Evolutionary conservation across 2,113 vertebrate species (phyloP).

Genomic region (Sinocyclocheilus maitianheensis): DNA sequence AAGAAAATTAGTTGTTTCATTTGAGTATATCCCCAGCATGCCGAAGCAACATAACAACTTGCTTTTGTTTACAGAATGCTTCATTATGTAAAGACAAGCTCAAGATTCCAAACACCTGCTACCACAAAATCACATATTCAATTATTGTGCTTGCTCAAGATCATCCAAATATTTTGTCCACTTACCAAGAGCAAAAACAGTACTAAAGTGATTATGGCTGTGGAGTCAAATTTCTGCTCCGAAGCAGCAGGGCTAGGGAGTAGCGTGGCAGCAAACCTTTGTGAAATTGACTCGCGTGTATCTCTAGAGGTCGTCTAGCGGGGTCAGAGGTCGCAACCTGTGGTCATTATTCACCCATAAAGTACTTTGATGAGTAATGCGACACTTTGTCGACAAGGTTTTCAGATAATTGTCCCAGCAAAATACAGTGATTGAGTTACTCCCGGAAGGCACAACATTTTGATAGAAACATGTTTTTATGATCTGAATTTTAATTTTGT

Average conservation of each 20-base stretch:
- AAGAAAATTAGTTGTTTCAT: constrained; percentile 83
- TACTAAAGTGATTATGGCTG: constrained; percentile 80
- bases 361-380: constrained; percentile 81
- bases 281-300: constrained; percentile 73
- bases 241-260: constrained; percentile 52
- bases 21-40: constrained; percentile 77
- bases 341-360: constrained; percentile 78
- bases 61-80: constrained; percentile 87
- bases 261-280: constrained; percentile 66
- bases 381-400: constrained; percentile 75
- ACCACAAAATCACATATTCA: constrained; percentile 76
- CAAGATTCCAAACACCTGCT: constrained; percentile 80
- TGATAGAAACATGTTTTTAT: constrained; percentile 39
- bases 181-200: constrained; percentile 84
- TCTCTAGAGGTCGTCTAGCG: constrained; percentile 75
- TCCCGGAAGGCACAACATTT: constrained; percentile 63
- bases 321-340: constrained; percentile 78
- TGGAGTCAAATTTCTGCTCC: constrained; percentile 76
- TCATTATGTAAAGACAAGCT: constrained; percentile 76
- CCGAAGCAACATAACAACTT: constrained; percentile 80
- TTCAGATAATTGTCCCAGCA: constrained; percentile 75
- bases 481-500: background rate
- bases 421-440: constrained; percentile 74
- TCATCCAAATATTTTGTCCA: constrained; percentile 91
- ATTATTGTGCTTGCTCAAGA: constrained; percentile 82